Conservation (phyloP, 2,797 vertebrate species). For the Acrossocheilus wenchowensis region DNA sequence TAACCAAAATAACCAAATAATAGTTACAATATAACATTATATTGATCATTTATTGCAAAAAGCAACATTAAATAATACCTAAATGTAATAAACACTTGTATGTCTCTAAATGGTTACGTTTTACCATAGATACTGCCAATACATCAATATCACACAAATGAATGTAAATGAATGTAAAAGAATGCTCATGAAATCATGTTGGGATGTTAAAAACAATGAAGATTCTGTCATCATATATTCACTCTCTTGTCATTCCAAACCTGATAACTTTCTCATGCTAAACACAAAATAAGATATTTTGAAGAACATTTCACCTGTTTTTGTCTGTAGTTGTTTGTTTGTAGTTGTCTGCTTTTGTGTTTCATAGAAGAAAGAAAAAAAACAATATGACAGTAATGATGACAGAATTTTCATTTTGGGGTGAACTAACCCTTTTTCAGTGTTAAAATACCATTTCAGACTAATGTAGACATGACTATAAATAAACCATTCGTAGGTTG, state of each 20-base stretch:
- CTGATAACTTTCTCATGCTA: not conserved
- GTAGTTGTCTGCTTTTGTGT: too few relatives aligned
- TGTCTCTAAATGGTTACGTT: not conserved
- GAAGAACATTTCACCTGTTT: not conserved
- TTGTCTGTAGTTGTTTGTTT: not conserved
- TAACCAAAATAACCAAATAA: too few relatives aligned
- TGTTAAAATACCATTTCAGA: not conserved
- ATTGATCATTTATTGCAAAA: not conserved
- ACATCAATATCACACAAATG: not conserved
- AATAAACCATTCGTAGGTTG: constrained; percentile 1
- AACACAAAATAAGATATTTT: not conserved
- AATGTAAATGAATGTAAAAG: not conserved
- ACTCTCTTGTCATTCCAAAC: not conserved
- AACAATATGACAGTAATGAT: too few relatives aligned
- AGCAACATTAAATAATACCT: not conserved
- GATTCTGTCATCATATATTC: not conserved
- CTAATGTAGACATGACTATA: not conserved
- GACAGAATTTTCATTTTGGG: not conserved
- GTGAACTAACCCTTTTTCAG: not conserved
- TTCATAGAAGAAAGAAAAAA: too few relatives aligned
- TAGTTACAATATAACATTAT: not conserved
- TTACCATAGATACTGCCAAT: not conserved
- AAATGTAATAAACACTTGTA: not conserved
- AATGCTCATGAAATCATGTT: not conserved
- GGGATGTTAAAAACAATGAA: not conserved